These are phyloP conservation scores for Sebastes aleutianus DNA, from an alignment of 2,797 vertebrate genomes.

Conservation along the genomic window DNA sequence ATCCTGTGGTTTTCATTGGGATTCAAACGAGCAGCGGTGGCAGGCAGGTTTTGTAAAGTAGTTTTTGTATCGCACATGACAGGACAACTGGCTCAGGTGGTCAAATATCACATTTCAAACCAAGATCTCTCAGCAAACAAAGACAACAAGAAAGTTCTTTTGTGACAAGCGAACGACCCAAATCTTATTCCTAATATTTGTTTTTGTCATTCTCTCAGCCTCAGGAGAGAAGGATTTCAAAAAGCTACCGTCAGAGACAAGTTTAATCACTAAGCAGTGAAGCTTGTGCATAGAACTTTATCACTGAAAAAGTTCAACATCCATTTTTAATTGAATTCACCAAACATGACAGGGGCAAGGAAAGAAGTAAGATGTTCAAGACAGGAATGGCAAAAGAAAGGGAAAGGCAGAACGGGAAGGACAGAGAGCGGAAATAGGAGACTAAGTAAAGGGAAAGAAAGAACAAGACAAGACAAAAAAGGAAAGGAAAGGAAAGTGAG, in stretches of 20 bases:
- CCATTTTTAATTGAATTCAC: conserved; percentile 42
- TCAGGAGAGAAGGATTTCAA: conserved; percentile 23
- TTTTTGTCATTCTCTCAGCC: conserved; percentile 23
- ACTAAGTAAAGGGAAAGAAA: background rate
- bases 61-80: background rate
- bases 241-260: conserved; percentile 27
- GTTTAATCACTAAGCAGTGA: conserved; percentile 16
- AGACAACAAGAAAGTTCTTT: background rate
- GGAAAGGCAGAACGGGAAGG: background rate
- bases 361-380: background rate
- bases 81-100: conserved; percentile 1
- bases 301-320: conserved; percentile 15
- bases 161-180: conserved; percentile 17
- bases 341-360: conserved; percentile 9
- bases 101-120: background rate
- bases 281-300: background rate
- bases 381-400: background rate
- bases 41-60: background rate
- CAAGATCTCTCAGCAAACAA: background rate
- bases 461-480: background rate
- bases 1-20: background rate
- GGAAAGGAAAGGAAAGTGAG: background rate
- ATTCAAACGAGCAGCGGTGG: conserved; percentile 4
- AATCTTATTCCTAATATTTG: conserved; percentile 38
- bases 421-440: background rate